phyloP scores from a whole-genome alignment of 2,113 vertebrate genomes.

The Hydrolagus affinis region DNA sequence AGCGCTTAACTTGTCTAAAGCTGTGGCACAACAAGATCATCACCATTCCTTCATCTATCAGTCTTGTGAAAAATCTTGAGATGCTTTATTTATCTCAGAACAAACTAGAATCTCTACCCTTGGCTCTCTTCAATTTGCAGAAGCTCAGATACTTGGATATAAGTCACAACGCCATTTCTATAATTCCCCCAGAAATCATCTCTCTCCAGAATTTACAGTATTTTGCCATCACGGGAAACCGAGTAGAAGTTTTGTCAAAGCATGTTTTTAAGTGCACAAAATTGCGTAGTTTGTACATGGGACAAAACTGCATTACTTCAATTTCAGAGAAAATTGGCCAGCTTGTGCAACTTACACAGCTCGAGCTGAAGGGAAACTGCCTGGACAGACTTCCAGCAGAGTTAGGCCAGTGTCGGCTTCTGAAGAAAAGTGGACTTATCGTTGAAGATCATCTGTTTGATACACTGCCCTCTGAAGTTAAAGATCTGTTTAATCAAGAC shows the following conservation, averaged over 20 bases:
- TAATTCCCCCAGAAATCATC: slow-evolving; percentile 77
- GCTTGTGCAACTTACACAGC: slow-evolving; percentile 78
- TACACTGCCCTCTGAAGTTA: slow-evolving; percentile 79
- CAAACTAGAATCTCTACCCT: slow-evolving; percentile 84
- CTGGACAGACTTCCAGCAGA: slow-evolving; percentile 82
- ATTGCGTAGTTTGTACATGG: slow-evolving; percentile 80
- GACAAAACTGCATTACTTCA: slow-evolving; percentile 80
- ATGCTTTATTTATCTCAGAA: slow-evolving; percentile 91
- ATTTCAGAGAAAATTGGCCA: slow-evolving; percentile 84
- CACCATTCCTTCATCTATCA: slow-evolving; percentile 84
- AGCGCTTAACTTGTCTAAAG: slow-evolving; percentile 89
- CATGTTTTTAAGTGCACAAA: slow-evolving; percentile 90
- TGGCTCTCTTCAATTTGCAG: slow-evolving; percentile 79
- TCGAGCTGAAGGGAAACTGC: slow-evolving; percentile 94
- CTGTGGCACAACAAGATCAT: slow-evolving; percentile 97
- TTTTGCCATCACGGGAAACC: slow-evolving; percentile 85
- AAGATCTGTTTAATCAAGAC: slow-evolving; percentile 89
- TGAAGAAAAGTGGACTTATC: slow-evolving; percentile 75
- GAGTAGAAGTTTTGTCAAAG: slow-evolving; percentile 83
- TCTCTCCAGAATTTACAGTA: slow-evolving; percentile 89
- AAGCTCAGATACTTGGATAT: slow-evolving; percentile 89
- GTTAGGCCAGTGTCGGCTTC: slow-evolving; percentile 76
- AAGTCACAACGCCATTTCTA: slow-evolving; percentile 77
- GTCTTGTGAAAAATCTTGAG: slow-evolving; percentile 87
- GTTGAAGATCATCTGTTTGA: slow-evolving; percentile 96